Evolutionary conservation across 2,113 vertebrate genomes (phyloP).

Genomic region (Thunnus maccoyii): DNA sequence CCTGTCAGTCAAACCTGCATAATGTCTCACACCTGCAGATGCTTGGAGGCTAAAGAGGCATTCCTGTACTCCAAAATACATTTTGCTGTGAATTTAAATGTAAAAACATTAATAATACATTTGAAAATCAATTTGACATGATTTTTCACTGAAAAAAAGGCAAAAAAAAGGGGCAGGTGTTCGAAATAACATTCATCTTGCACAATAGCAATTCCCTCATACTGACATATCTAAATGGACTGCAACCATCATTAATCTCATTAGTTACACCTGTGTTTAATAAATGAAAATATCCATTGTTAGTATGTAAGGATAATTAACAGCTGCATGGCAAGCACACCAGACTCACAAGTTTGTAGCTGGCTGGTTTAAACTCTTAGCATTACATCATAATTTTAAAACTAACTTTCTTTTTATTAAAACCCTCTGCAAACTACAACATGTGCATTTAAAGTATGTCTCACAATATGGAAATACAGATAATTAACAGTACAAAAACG

Average conservation of each 20-base stretch:
- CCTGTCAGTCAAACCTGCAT: conserved; percentile 59
- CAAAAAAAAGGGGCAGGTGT: no score
- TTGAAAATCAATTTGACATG: conserved; percentile 10
- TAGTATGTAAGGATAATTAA: background rate
- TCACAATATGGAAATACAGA: background rate
- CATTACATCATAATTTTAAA: no score
- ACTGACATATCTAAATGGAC: no score
- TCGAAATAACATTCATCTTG: no score
- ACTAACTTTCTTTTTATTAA: no score
- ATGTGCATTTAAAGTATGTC: background rate
- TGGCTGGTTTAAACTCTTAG: no score
- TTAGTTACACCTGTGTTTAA: background rate
- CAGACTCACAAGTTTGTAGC: no score
- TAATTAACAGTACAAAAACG: no score
- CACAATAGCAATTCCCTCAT: background rate
- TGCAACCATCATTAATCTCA: no score
- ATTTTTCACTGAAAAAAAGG: background rate
- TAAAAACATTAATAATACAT: conserved; percentile 55
- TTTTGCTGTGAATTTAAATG: conserved; percentile 17
- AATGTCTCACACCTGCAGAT: conserved; percentile 35
- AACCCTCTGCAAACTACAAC: no score
- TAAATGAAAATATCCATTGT: background rate
- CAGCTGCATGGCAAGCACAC: no score
- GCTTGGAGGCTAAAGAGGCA: background rate
- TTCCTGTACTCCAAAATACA: conserved; percentile 2